Conservation (phyloP, 2,888 invertebrate species). For the Drosophila macrospina region DNA sequence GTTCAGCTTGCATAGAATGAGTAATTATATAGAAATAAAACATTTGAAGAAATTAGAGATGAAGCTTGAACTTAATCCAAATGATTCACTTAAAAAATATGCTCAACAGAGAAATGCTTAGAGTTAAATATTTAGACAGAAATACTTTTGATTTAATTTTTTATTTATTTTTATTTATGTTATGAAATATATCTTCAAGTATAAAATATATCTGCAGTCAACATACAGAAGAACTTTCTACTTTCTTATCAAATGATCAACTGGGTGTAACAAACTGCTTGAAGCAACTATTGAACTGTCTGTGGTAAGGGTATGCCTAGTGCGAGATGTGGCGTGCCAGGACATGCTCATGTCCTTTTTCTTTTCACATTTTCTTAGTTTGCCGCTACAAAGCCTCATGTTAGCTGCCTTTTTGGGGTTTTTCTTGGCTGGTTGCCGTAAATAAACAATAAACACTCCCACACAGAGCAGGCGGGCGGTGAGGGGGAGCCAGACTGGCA, state of each 20-base stretch:
- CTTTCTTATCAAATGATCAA: not conserved
- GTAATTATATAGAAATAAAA: too few relatives aligned
- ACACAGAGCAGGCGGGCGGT: not conserved
- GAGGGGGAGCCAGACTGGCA: slow-evolving; percentile 14
- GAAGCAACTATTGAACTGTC: not conserved
- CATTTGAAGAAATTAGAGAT: too few relatives aligned
- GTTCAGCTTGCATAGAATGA: not conserved
- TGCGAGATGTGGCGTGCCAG: slow-evolving; percentile 15
- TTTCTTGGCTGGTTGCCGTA: slow-evolving; percentile 80
- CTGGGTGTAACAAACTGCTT: not conserved
- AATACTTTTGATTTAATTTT: too few relatives aligned
- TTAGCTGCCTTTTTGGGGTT: slow-evolving; percentile 78
- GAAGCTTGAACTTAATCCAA: too few relatives aligned
- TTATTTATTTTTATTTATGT: too few relatives aligned
- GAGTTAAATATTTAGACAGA: too few relatives aligned
- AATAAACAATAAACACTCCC: slow-evolving; percentile 78
- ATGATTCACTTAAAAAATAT: too few relatives aligned
- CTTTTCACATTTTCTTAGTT: slow-evolving; percentile 70
- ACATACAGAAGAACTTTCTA: not conserved
- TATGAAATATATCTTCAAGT: too few relatives aligned
- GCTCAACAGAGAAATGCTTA: too few relatives aligned
- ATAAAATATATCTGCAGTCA: too few relatives aligned
- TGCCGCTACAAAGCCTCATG: slow-evolving; percentile 74
- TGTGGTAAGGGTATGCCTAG: slow-evolving; percentile 18
- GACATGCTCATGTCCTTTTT: slow-evolving; percentile 55